phyloP scores from a whole-genome alignment of 2,888 invertebrate species.

The Epiblema foenella region DNA sequence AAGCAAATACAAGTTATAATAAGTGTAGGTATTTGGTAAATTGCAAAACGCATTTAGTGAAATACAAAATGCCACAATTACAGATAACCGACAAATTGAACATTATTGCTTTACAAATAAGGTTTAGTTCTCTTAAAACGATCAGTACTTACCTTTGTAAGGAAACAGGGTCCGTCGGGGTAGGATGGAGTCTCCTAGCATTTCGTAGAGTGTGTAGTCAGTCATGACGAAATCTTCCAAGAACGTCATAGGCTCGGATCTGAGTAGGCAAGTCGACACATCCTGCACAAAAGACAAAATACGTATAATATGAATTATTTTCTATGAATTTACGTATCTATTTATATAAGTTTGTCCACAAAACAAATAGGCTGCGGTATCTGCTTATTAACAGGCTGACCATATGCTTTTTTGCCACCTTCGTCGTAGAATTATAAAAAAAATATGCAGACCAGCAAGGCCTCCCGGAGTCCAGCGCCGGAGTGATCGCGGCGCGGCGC shows the following conservation, averaged over 20 bases:
- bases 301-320: too few species aligned
- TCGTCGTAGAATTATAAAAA: too few species aligned
- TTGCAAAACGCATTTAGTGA: neutral
- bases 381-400: too few species aligned
- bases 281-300: conserved; percentile 59
- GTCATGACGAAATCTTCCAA: conserved; percentile 76
- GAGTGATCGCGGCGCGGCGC: conserved; percentile 52
- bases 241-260: conserved; percentile 75
- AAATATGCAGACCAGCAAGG: conserved; percentile 62
- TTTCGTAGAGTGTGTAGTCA: conserved; percentile 78
- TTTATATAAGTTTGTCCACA: too few species aligned
- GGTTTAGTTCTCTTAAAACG: neutral
- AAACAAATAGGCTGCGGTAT: too few species aligned
- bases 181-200: conserved; percentile 76
- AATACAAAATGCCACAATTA: too few species aligned
- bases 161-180: conserved; percentile 72
- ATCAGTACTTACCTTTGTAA: conserved; percentile 58
- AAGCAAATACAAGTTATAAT: neutral
- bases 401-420: too few species aligned
- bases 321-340: too few species aligned
- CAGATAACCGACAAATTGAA: too few species aligned
- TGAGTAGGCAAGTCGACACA: conserved; percentile 69
- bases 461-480: conserved; percentile 63
- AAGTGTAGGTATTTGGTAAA: neutral
- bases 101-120: neutral